Evolutionary conservation across 1,140 invertebrate species (phyloP), one percentile per base, ranked within the genome.

Genomic region (Cataglyphis hispanica): DNA sequence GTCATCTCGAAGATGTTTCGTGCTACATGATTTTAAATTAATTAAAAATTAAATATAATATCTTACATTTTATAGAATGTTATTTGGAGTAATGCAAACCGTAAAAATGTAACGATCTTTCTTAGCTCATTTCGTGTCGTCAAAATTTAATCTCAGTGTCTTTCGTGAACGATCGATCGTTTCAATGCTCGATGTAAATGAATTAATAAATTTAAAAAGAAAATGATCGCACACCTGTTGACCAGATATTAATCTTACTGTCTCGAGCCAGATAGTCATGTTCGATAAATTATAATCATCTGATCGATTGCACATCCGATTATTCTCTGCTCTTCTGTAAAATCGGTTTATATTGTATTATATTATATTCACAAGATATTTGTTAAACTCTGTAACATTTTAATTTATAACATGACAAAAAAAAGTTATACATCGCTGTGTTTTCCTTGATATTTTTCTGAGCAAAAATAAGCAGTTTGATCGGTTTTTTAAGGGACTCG

Each of bases 61-160:
- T 34, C 37, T 43, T 84, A 70, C 22, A 31, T 19, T 16, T 19
- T 19, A 50, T 46, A 72, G n/a, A 85, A 88, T 53, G 53, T 37
- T 4, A 50, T 6, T 50, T 16, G 46, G 13, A 3, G 40, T 85
- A 46, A 70, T 87, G 22, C 64, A 87, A 76, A 76, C 58, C 27
- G 60, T 85, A 87, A 88, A 87, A 85, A 85, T 58, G 50, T 50
- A 34, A 58, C 34, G 37, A 37, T 58, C 46, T 19, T 50, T 19
- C 46, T 50, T 1, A 19, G 31, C 31, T 80, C 34, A 25, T 40
- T 46, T 16, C n/a, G 10, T 7, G 5, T 46, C n/a, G 25, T 66
- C n/a, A 27, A 53, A 78, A 78, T 66, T 19, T 34, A 67, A 78
- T 37, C 7, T 67, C 43, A 11, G 8, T 67, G 63, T 64, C 25